Percentiles rank a stretch among this genome's conserved stretches.
These are phyloP conservation scores for Drosophila sp. DNA, from an alignment of 1,140 invertebrate species.

Conservation along the genomic window DNA sequence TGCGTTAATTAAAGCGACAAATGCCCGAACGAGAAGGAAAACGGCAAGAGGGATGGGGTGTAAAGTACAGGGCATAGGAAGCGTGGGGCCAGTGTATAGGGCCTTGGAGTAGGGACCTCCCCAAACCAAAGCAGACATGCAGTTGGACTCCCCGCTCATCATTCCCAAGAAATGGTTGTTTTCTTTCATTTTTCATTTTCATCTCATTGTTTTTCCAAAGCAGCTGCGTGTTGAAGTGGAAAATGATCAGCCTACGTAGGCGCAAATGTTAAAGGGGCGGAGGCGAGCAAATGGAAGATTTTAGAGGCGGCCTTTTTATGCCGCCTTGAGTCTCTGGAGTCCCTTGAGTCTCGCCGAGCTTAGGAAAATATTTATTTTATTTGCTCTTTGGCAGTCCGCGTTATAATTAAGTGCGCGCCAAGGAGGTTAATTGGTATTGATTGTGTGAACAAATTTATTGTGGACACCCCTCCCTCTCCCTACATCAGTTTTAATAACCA, in stretches of 20 bases:
- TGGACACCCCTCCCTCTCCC: constrained; percentile 17
- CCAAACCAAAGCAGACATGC: constrained; percentile 20
- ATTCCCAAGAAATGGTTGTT: constrained; percentile 24
- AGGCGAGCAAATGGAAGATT: neutral
- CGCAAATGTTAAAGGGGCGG: neutral
- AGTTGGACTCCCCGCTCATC: constrained; percentile 1
- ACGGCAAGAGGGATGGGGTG: neutral
- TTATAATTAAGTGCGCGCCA: constrained; percentile 57
- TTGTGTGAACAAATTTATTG: constrained; percentile 59
- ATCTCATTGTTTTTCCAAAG: constrained; percentile 47
- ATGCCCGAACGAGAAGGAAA: constrained; percentile 14
- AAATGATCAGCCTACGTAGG: constrained; percentile 49
- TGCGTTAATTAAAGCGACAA: constrained; percentile 68
- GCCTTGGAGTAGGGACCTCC: constrained; percentile 23
- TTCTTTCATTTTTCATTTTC: constrained; percentile 44
- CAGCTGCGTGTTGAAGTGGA: constrained; percentile 65
- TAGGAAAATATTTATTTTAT: constrained; percentile 64
- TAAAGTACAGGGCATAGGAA: neutral
- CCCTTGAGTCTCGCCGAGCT: constrained; percentile 22
- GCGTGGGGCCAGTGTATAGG: neutral
- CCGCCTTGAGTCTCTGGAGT: constrained; percentile 25
- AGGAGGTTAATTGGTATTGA: constrained; percentile 70
- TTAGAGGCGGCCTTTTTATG: constrained; percentile 15
- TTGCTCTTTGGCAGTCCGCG: constrained; percentile 42
- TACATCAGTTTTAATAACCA: constrained; percentile 25